These are phyloP conservation scores for Aleiodes testaceus DNA, from an alignment of 2,888 invertebrate genomes.

Conservation along the genomic window DNA sequence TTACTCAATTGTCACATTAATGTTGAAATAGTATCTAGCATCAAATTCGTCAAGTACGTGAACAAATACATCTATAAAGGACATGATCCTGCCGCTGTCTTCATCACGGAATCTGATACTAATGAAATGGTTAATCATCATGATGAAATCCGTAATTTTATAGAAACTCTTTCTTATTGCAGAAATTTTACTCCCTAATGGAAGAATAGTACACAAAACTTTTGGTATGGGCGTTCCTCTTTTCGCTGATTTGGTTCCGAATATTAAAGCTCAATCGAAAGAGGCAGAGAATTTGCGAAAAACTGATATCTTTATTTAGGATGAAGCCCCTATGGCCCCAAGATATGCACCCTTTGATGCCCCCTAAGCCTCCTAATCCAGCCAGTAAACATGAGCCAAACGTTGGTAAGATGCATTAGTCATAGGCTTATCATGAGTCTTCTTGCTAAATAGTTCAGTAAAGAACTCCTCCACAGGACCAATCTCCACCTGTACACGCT, in stretches of 20 bases:
- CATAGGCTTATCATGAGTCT: too few relatives aligned
- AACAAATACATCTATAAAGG: slow-evolving; percentile 2
- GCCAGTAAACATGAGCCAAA: too few relatives aligned
- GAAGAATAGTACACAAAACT: slow-evolving; percentile 51
- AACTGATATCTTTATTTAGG: neutral
- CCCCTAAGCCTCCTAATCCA: too few relatives aligned
- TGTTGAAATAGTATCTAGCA: neutral
- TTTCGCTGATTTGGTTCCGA: neutral
- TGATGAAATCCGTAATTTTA: slow-evolving; percentile 39
- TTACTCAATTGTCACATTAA: slow-evolving; percentile 5
- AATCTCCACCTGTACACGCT: too few relatives aligned
- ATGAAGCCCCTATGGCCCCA: neutral
- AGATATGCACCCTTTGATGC: too few relatives aligned
- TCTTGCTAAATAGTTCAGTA: too few relatives aligned
- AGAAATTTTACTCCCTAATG: slow-evolving; percentile 49
- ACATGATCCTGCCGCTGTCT: slow-evolving; percentile 11
- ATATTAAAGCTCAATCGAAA: neutral
- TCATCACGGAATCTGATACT: slow-evolving; percentile 46
- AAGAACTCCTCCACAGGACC: too few relatives aligned
- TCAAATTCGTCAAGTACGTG: neutral
- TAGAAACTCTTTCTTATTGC: slow-evolving; percentile 54
- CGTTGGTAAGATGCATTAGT: too few relatives aligned
- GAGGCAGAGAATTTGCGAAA: slow-evolving; percentile 4
- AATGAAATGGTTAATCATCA: slow-evolving; percentile 19
- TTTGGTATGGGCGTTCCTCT: slow-evolving; percentile 50